Conservation (phyloP, 37 sponge, comb jelly and placozoan genomes). For the Aplysina aerophoba region DNA sequence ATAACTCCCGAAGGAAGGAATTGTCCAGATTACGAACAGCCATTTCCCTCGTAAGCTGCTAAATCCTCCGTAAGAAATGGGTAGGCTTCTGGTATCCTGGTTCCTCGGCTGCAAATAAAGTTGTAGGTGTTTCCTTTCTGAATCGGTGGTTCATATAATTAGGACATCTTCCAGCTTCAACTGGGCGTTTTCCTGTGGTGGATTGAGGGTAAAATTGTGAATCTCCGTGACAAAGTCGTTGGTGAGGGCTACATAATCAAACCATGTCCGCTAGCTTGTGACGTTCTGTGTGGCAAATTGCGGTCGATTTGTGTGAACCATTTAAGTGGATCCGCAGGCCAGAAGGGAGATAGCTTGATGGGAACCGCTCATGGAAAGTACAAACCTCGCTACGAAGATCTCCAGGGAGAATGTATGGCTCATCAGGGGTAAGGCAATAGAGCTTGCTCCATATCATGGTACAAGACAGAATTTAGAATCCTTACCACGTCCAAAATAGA, state of each 20-base stretch:
- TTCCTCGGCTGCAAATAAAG: conserved; percentile 20
- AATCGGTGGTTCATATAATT: conserved; percentile 1
- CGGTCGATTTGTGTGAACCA: too few relatives aligned
- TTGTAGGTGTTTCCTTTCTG: conserved; percentile 8
- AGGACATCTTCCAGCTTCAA: background rate
- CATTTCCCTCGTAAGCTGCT: conserved; percentile 29
- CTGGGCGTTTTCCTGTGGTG: conserved; percentile 16
- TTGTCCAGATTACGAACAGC: background rate
- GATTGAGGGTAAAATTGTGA: conserved; percentile 22
- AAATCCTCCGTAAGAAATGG: conserved; percentile 14
- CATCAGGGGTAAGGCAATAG: too few relatives aligned
- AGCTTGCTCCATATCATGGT: too few relatives aligned
- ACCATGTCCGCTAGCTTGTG: too few relatives aligned
- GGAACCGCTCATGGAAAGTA: too few relatives aligned
- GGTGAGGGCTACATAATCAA: background rate
- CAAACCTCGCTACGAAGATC: too few relatives aligned
- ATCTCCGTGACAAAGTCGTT: background rate
- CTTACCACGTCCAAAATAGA: too few relatives aligned
- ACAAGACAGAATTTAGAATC: too few relatives aligned
- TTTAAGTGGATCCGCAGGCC: too few relatives aligned
- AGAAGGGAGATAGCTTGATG: too few relatives aligned
- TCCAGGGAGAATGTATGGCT: too few relatives aligned
- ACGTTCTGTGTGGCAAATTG: too few relatives aligned
- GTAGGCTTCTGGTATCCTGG: conserved; percentile 29
- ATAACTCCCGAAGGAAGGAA: conserved; percentile 38